A percentile compares a stretch with the other conserved stretches of the same genome.
Conservation (phyloP, 2,797 vertebrate genomes). For the Hypotaenidia okinawae region DNA sequence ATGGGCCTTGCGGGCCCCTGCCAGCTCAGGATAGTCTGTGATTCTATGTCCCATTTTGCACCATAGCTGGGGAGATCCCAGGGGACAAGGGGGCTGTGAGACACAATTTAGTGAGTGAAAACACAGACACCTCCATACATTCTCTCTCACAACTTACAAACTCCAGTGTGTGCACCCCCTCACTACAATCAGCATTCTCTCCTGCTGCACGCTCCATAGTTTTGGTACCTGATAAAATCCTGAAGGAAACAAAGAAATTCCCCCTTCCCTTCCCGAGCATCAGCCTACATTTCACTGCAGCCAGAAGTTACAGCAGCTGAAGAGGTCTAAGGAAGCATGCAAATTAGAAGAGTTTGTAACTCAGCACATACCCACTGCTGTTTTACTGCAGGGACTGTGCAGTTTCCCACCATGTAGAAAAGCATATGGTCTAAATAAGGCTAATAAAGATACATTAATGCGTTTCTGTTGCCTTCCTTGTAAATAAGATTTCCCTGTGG, state of each 20-base stretch:
- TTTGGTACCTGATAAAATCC: background rate
- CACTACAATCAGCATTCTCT: background rate
- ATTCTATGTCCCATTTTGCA: too few species aligned
- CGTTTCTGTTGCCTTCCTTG: slow-evolving; percentile 54
- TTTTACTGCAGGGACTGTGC: slow-evolving; percentile 8
- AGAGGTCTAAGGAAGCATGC: background rate
- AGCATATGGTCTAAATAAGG: slow-evolving; percentile 38
- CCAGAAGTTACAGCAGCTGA: background rate
- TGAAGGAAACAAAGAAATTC: background rate
- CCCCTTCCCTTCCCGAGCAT: background rate
- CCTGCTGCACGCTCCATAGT: background rate
- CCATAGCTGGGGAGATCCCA: background rate
- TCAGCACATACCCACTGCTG: background rate
- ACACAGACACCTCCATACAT: background rate
- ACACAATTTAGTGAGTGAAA: background rate
- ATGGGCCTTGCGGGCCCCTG: too few species aligned
- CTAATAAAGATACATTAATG: slow-evolving; percentile 21
- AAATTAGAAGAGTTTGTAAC: background rate
- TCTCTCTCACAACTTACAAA: background rate
- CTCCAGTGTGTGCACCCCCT: background rate
- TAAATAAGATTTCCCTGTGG: slow-evolving; percentile 53
- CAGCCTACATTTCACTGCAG: background rate
- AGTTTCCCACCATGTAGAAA: background rate
- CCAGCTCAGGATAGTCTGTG: too few species aligned
- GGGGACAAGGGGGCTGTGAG: background rate